A percentile compares a stretch with the other conserved stretches of the same genome.
phyloP scores from a whole-genome alignment of 2,113 vertebrate genomes.

The Scatophagus argus region DNA sequence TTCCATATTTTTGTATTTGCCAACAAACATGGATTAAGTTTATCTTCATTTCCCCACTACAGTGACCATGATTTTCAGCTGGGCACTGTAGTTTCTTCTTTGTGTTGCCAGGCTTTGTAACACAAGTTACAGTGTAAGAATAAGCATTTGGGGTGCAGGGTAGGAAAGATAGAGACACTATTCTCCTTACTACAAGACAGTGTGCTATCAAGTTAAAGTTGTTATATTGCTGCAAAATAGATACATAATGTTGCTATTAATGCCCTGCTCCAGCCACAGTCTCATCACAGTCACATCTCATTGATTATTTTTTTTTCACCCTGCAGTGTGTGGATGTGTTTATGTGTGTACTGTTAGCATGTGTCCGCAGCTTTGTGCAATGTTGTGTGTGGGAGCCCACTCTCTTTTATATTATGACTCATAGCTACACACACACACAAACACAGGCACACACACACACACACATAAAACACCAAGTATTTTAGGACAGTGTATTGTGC shows the following conservation, averaged over 20 bases:
- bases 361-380: conserved; percentile 14
- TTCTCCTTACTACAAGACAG: too few species aligned
- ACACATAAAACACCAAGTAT: conserved; percentile 7
- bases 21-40: too few species aligned
- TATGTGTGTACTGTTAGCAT: conserved; percentile 17
- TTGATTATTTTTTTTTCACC: conserved; percentile 36
- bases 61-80: too few species aligned
- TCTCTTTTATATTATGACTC: conserved; percentile 56
- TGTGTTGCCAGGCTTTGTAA: too few species aligned
- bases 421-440: conserved; percentile 25
- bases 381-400: conserved; percentile 9
- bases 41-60: too few species aligned
- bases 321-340: conserved; percentile 6
- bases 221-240: too few species aligned
- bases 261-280: conserved; percentile 13
- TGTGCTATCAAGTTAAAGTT: too few species aligned
- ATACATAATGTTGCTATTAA: neutral
- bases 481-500: conserved; percentile 31
- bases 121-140: too few species aligned
- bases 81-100: too few species aligned
- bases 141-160: too few species aligned
- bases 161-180: too few species aligned
- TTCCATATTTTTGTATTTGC: neutral
- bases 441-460: neutral
- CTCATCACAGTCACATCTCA: conserved; percentile 40